Evolutionary conservation across 2,113 vertebrate genomes (phyloP).

Genomic region (Spea bombifrons): DNA sequence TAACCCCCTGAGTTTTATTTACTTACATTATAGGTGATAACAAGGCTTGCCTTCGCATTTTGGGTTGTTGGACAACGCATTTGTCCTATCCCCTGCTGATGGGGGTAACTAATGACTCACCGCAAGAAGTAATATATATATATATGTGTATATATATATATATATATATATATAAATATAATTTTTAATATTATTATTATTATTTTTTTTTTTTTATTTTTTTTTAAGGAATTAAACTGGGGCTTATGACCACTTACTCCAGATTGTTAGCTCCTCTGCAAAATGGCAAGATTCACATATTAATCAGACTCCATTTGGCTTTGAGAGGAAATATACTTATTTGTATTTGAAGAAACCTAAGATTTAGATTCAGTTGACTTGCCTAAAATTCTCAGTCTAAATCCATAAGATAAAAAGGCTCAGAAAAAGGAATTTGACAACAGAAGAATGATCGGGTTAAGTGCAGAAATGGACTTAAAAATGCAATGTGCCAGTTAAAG

Average conservation of each 20-base stretch:
- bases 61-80: conserved; percentile 50
- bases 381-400: conserved; percentile 27
- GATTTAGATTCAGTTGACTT: conserved; percentile 40
- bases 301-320: conserved; percentile 63
- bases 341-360: conserved; percentile 45
- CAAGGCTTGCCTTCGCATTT: conserved; percentile 50
- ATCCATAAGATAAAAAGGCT: conserved; percentile 8
- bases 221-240: conserved; percentile 52
- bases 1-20: conserved; percentile 55
- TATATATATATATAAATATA: too few relatives aligned
- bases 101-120: conserved; percentile 51
- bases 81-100: conserved; percentile 50
- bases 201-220: too few relatives aligned
- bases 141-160: too few relatives aligned
- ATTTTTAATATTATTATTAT: too few relatives aligned
- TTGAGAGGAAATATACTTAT: conserved; percentile 59
- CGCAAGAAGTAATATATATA: conserved; percentile 25
- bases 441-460: conserved; percentile 10
- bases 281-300: conserved; percentile 60
- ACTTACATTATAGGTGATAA: conserved; percentile 52
- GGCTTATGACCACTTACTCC: conserved; percentile 71
- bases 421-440: background rate
- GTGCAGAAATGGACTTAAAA: conserved; percentile 17
- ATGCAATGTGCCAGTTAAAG: conserved; percentile 24
- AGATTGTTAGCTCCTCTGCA: conserved; percentile 60